A percentile compares a stretch with the other conserved stretches of the same genome.
Evolutionary conservation across 2,113 vertebrate species (phyloP).

Genomic region (Brienomyrus brachyistius): DNA sequence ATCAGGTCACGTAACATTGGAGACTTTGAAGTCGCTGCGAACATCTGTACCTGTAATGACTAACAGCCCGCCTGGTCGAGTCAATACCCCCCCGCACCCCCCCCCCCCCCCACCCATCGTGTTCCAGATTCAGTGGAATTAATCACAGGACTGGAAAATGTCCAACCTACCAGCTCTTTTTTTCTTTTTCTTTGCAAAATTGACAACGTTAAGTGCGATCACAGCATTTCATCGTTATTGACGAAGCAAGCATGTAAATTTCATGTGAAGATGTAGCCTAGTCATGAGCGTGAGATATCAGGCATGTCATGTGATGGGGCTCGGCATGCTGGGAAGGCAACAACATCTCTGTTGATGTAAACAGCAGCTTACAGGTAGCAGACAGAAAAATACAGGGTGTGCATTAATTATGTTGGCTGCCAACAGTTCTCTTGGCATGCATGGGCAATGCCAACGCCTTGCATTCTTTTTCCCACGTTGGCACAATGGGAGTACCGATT

Average conservation of each 20-base stretch:
- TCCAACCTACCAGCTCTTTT: slow-evolving; percentile 11
- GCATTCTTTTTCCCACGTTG: neutral
- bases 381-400: neutral
- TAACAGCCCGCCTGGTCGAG: slow-evolving; percentile 25
- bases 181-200: slow-evolving; percentile 31
- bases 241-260: slow-evolving; percentile 23
- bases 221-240: slow-evolving; percentile 28
- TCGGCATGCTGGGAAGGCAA: neutral
- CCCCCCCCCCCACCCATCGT: slow-evolving; percentile 12
- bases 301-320: neutral
- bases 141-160: slow-evolving; percentile 23
- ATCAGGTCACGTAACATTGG: slow-evolving; percentile 28
- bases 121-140: slow-evolving; percentile 23
- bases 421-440: neutral
- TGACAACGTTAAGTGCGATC: slow-evolving; percentile 32
- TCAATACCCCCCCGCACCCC: slow-evolving; percentile 2
- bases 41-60: slow-evolving; percentile 40
- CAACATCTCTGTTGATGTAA: neutral
- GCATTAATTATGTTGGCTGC: slow-evolving; percentile 4
- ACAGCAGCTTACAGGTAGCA: neutral
- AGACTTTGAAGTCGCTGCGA: slow-evolving; percentile 29
- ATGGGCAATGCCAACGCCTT: neutral
- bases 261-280: slow-evolving; percentile 33
- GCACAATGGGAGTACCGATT: neutral
- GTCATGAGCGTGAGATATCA: slow-evolving; percentile 26